phyloP scores from a whole-genome alignment of 2,888 invertebrate genomes.

The Tetranychus truncatus region DNA sequence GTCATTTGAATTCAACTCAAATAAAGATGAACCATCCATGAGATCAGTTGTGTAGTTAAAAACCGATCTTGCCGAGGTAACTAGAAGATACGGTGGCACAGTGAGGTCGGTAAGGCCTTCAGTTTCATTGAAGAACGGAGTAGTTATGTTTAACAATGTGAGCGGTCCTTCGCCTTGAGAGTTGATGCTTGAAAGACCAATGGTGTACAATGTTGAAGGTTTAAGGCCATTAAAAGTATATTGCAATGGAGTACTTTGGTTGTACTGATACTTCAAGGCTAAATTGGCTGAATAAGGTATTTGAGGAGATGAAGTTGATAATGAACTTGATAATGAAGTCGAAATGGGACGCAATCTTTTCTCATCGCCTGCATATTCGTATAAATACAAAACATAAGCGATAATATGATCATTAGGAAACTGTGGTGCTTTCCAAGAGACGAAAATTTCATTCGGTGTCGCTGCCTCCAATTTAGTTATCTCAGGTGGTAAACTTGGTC shows the following conservation, averaged over 20 bases:
- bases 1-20: neutral
- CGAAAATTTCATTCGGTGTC: slow-evolving; percentile 60
- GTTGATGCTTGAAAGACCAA: slow-evolving; percentile 62
- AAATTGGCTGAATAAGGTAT: neutral
- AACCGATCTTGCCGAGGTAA: neutral
- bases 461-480: slow-evolving; percentile 46
- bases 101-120: neutral
- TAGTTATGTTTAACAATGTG: slow-evolving; percentile 45
- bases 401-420: slow-evolving; percentile 72
- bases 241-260: slow-evolving; percentile 29
- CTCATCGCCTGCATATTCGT: neutral
- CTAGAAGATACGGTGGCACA: neutral
- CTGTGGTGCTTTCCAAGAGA: slow-evolving; percentile 70
- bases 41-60: neutral
- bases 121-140: slow-evolving; percentile 35
- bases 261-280: neutral
- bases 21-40: neutral
- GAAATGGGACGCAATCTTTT: neutral
- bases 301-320: neutral
- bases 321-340: neutral
- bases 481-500: slow-evolving; percentile 52
- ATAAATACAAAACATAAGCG: slow-evolving; percentile 57
- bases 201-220: slow-evolving; percentile 51
- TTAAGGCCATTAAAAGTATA: slow-evolving; percentile 58
- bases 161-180: slow-evolving; percentile 58